phyloP scores from a whole-genome alignment of 2,797 vertebrate species.

The Hephaestus fuliginosus region DNA sequence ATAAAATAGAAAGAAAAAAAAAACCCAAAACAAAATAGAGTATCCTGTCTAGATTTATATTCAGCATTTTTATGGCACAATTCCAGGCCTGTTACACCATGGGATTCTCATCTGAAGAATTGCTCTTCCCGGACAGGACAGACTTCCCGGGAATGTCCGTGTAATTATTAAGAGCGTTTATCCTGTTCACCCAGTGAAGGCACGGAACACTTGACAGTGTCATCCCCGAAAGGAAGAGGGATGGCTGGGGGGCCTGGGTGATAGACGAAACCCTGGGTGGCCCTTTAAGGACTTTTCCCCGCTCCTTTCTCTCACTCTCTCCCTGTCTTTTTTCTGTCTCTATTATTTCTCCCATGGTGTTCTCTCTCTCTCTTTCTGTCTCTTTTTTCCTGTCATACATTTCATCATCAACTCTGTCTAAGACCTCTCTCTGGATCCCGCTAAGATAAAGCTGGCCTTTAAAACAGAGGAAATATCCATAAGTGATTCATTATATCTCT shows the following conservation, averaged over 20 bases:
- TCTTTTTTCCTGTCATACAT: conserved; percentile 65
- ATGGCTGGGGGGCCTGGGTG: conserved; percentile 78
- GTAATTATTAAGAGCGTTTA: conserved; percentile 88
- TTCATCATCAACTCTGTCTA: conserved; percentile 55
- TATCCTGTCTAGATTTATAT: conserved; percentile 60
- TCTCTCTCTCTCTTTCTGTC: conserved; percentile 37
- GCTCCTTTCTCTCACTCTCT: conserved; percentile 59
- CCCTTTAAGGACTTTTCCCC: conserved; percentile 73
- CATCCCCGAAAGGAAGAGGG: conserved; percentile 83
- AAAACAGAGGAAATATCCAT: conserved; percentile 78
- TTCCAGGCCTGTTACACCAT: conserved; percentile 52
- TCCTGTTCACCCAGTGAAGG: conserved; percentile 80
- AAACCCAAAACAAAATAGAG: conserved; percentile 38
- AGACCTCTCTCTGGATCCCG: conserved; percentile 63
- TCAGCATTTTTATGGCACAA: conserved; percentile 63
- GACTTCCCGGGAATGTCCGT: conserved; percentile 81
- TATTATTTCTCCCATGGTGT: conserved; percentile 62
- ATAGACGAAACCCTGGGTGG: conserved; percentile 81
- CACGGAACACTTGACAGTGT: conserved; percentile 83
- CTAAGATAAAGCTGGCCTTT: conserved; percentile 72
- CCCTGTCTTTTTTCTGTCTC: conserved; percentile 62
- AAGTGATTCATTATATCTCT: conserved; percentile 81
- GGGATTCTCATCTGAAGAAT: conserved; percentile 66
- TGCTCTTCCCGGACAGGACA: conserved; percentile 69
- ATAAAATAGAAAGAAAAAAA: conserved; percentile 59